Conservation (phyloP, 2,888 invertebrate species). For the Hypolimnas misippus region DNA sequence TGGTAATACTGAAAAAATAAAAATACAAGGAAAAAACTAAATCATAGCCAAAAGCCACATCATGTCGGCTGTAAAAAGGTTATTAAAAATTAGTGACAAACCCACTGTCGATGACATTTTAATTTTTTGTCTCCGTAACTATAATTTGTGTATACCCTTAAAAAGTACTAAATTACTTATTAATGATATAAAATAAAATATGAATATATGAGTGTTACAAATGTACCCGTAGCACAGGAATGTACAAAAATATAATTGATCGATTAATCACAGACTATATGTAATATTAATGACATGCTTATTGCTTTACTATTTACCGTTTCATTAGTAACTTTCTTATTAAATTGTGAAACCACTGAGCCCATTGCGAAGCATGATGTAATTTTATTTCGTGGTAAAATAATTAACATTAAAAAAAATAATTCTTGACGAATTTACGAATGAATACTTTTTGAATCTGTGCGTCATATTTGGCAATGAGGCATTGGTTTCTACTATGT, state of each 20-base stretch:
- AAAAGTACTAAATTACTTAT: constrained; percentile 3
- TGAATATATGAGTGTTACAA: constrained; percentile 30
- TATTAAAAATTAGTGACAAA: neutral
- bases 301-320: neutral
- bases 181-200: constrained; percentile 33
- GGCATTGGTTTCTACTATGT: constrained; percentile 43
- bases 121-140: neutral
- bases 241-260: constrained; percentile 79
- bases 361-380: constrained; percentile 3
- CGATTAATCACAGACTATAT: constrained; percentile 67
- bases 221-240: constrained; percentile 79
- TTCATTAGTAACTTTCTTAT: constrained; percentile 37
- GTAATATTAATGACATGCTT: constrained; percentile 27
- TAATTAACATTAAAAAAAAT: neutral
- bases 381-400: neutral
- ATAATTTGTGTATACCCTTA: neutral
- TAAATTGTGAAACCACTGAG: constrained; percentile 19
- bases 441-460: constrained; percentile 8
- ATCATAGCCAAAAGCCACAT: constrained; percentile 35
- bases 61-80: neutral
- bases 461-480: constrained; percentile 41
- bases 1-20: constrained; percentile 40
- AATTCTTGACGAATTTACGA: neutral
- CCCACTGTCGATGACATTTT: neutral
- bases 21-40: constrained; percentile 18